Base-by-base conservation (phyloP, 2,797 vertebrate species). In the Orientallactaga sibirica region DNA sequence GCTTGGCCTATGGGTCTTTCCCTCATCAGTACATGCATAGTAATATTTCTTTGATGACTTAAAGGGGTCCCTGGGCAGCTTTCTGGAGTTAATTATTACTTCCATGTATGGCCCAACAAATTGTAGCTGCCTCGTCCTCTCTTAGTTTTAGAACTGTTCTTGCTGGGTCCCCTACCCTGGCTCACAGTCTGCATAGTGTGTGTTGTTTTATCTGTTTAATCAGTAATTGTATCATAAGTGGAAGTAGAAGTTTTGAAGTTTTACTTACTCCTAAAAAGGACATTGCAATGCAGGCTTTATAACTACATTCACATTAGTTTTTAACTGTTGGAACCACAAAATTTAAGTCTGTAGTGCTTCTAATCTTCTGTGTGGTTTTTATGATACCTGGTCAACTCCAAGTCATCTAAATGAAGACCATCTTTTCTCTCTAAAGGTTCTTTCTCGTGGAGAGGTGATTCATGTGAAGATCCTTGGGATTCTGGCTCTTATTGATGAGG, bases 401-500 rank as follows among this genome's bases (percentile, higher is more conserved):
- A 93, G 33, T n/a, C 80, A n/a, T 64, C 0, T 22, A 95, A 90
- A 88, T 10, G 18, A 64, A 75, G 14, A 62, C 20, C 82, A 75
- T 91, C 18, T 33, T 24, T 95, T 98, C 29, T 97, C 12, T 96
- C 89, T 98, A 93, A 97, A 99, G 99, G 97, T 99, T 97, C 99
- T 96, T 95, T 98, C 89, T 86, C 95, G 98, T 79, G 99, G 99
- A 93, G 99, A 99, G 85, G 98, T 99, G 90, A 98, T 99, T 97
- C 98, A 98, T 89, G 99, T 99, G 81, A 99, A 99, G 95, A 98
- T 99, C 62, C 98, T 99, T 22, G 99, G 99, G 70, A 97, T 99
- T 97, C 95, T 99, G 98, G 99, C 98, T 89, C 98, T 99, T 98
- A 98, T 99, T 55, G 99, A 99, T 97, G 98, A 99, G 96, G 99